A percentile compares a stretch with the other conserved stretches of the same genome.
Evolutionary conservation across 1,140 invertebrate genomes (phyloP).

Genomic region (Pseudoatta argentina): DNA sequence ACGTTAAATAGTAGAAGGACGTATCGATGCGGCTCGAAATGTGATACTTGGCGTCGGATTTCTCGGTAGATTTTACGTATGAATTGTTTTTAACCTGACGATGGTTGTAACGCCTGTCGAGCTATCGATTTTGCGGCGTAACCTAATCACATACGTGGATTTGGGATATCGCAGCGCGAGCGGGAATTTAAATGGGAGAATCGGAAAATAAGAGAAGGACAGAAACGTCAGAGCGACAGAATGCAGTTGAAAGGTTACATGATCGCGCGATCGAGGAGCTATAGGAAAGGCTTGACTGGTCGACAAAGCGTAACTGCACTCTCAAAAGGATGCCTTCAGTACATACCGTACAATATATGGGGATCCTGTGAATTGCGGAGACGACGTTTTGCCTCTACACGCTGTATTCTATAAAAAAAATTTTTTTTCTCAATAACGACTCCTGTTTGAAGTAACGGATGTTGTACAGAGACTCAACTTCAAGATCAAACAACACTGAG

Average conservation of each 20-base stretch:
- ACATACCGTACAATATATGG: slow-evolving; percentile 30
- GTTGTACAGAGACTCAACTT: background rate
- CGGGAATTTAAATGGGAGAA: slow-evolving; percentile 18
- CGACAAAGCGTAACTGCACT: slow-evolving; percentile 72
- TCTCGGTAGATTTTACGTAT: slow-evolving; percentile 66
- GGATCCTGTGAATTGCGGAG: slow-evolving; percentile 26
- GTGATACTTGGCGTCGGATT: slow-evolving; percentile 63
- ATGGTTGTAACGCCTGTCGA: slow-evolving; percentile 39
- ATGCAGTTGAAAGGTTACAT: slow-evolving; percentile 67
- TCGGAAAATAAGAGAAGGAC: slow-evolving; percentile 27
- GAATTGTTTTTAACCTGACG: slow-evolving; percentile 70
- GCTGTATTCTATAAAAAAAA: slow-evolving; percentile 16
- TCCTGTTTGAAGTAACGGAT: slow-evolving; percentile 6
- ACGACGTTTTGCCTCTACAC: slow-evolving; percentile 13
- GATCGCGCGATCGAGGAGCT: slow-evolving; percentile 58
- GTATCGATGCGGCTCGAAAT: slow-evolving; percentile 55
- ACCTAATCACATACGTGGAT: slow-evolving; percentile 63
- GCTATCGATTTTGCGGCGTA: slow-evolving; percentile 63
- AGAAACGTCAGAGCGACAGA: slow-evolving; percentile 52
- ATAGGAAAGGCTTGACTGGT: slow-evolving; percentile 61
- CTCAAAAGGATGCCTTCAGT: slow-evolving; percentile 68
- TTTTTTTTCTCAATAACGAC: slow-evolving; percentile 10
- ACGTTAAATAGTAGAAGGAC: slow-evolving; percentile 57
- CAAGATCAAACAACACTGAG: slow-evolving; percentile 25
- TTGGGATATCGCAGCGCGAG: background rate